These are phyloP conservation scores for Lophotis ruficrista DNA, from an alignment of 2,113 vertebrate genomes.

Conservation along the genomic window DNA sequence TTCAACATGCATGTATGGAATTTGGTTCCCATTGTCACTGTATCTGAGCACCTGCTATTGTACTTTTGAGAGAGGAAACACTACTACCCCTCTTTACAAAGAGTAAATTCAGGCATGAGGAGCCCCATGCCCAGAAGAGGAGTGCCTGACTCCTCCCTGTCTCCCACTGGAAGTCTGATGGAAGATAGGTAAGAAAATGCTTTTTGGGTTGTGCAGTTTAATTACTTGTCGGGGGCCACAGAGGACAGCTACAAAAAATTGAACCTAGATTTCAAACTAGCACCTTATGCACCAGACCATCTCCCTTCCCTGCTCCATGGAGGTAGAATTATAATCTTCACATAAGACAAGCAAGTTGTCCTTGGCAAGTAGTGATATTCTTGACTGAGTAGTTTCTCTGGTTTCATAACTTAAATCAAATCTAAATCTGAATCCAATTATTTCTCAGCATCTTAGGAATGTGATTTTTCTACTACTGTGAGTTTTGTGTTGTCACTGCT, in stretches of 20 bases:
- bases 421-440: not conserved
- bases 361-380: not conserved
- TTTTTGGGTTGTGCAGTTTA: not conserved
- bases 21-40: not conserved
- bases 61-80: not conserved
- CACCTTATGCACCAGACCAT: not conserved
- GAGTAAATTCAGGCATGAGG: not conserved
- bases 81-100: not conserved
- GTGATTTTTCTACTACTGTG: conserved; percentile 13
- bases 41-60: not conserved
- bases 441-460: not conserved
- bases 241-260: not conserved
- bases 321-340: not conserved
- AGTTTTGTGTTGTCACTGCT: conserved; percentile 5
- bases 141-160: not conserved
- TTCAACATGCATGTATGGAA: not conserved
- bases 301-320: too few relatives aligned
- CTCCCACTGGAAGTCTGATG: not conserved
- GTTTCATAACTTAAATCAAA: conserved; percentile 17
- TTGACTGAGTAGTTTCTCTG: not conserved
- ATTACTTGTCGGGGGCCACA: not conserved
- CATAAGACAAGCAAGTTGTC: not conserved
- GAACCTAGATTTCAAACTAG: not conserved
- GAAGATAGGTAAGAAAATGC: not conserved
- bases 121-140: not conserved